Base-by-base conservation (phyloP, 2,888 invertebrate species). In the Ormyrus labotus region DNA sequence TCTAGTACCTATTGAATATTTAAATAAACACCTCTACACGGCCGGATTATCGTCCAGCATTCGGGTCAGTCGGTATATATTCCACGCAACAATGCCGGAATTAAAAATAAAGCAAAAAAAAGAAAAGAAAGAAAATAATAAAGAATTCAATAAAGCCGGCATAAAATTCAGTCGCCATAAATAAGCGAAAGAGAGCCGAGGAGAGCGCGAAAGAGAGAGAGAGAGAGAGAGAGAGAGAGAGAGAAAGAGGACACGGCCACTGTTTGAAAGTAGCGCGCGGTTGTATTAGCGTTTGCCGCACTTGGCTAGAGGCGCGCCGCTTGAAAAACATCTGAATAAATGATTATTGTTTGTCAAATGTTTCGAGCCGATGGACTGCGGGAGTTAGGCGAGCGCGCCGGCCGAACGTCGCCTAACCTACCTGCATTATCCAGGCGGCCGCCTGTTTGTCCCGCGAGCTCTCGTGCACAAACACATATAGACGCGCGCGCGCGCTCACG, bases 251-350 rank as follows among this genome's bases (percentile, higher is more conserved):
- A 73, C 61, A 69, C 19, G 74, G 19, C 19, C 53, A 7, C 47
- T 47, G 71, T 71, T 75, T 11, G 47, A 61, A 80, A 75, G 71
- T 79, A 69, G 65, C 68, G 63, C 64, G 73, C 47, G 11, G 48
- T 6, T 72, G 47, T 53, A 78, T 67, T 61, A 57, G 77, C 65
- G 69, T 19, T 19, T 1, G 19, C 19, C 19, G 19, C 77, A 67
- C 63, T 58, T 64, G 58, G 1, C 19, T 19, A 19, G 19, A 19
- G 19, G 57, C 61, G 61, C 50, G 64, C 60, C 53, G 74, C 84
- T 84, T 86, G 86, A 87, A 90, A 90, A 90, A 90, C 90, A 90
- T 87, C 88, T 90, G 90, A 90, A 90, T 90, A 90, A 90, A 90
- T 90, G 87, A 90, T 90, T 86, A 87, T 86, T 89, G 90, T 90